phyloP scores from a whole-genome alignment of 2,797 vertebrate genomes.

The Xerus rutilus region DNA sequence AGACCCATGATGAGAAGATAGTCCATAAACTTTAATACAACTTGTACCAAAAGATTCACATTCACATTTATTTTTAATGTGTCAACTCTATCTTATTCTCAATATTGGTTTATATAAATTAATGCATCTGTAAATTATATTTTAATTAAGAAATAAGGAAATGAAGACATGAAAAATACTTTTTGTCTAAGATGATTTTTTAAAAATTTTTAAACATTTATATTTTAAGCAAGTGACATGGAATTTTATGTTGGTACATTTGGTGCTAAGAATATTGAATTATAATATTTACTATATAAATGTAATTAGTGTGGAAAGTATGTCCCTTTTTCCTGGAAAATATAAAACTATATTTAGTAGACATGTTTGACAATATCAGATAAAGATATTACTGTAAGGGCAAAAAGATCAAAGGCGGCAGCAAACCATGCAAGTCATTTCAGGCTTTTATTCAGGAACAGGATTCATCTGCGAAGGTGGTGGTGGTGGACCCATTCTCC shows the following conservation, averaged over 20 bases:
- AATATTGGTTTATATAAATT: background rate
- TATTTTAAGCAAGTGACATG: background rate
- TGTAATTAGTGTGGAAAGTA: background rate
- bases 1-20: background rate
- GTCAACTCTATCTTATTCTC: background rate
- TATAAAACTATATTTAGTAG: background rate
- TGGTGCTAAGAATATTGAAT: background rate
- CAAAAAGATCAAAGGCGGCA: no score
- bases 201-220: background rate
- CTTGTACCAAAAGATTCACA: background rate
- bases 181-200: background rate
- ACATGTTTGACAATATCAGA: background rate
- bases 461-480: no score
- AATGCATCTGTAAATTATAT: background rate
- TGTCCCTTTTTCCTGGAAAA: background rate
- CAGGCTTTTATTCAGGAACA: no score
- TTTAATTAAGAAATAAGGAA: background rate
- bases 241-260: background rate
- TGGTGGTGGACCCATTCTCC: no score
- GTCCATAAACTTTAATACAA: background rate
- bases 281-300: background rate
- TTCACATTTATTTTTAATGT: background rate
- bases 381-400: background rate
- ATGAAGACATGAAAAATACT: background rate
- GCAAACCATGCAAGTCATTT: no score